Base-by-base conservation (phyloP, 2,888 invertebrate species). In the Aphidius colemani region DNA sequence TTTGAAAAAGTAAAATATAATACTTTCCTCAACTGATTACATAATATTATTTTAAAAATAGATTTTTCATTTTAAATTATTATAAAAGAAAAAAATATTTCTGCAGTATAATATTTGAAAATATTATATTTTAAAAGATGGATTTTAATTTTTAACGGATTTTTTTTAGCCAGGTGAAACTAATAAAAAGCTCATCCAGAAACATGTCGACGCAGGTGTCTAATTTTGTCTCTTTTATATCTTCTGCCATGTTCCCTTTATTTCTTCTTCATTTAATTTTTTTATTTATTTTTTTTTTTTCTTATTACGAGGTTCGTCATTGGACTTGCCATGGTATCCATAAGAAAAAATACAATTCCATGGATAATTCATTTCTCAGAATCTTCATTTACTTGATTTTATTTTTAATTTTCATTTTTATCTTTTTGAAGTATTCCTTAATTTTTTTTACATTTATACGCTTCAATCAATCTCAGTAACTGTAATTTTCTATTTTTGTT, bases 101-200 rank as follows among this genome's bases (percentile, higher is more conserved):
- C n/a, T n/a, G n/a, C n/a, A n/a, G n/a, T n/a, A n/a, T n/a, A n/a
- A n/a, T n/a, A n/a, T n/a, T n/a, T n/a, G n/a, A n/a, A n/a, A n/a
- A n/a, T n/a, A n/a, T n/a, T n/a, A n/a, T n/a, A n/a, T n/a, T 18
- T 18, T 18, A 18, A 18, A 18, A 18, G 59, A 63, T 55, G 44
- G 55, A 65, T 66, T 64, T 60, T 63, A 51, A 65, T 66, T 64
- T 60, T 63, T 67, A 63, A 64, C 59, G 55, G 55, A 40, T 50
- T 49, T 46, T 55, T 48, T 30, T 51, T 55, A 61, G 63, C 68
- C 76, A 76, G 75, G 74, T 76, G 75, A 65, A 74, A 71, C 71
- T 72, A 74, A 74, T 74, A 71, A 70, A 68, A 72, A 71, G 68
- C 66, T 67, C 67, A 64, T 69, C 56, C 66, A 62, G 56, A 53